Conservation (phyloP, 2,113 vertebrate genomes). For the Alethe castanea region DNA sequence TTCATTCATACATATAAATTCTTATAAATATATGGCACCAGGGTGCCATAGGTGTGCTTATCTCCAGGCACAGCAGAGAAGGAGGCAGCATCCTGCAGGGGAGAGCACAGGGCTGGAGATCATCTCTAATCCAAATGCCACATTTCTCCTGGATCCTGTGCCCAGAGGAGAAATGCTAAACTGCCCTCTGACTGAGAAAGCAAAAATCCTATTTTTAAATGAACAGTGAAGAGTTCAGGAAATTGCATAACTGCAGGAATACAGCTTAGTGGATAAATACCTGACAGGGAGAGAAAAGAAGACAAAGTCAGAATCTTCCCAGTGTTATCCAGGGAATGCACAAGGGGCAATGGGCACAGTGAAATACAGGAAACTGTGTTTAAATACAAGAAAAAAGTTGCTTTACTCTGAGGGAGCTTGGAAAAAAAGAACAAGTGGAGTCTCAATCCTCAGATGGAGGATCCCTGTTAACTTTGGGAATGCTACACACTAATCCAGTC, state of each 20-base stretch:
- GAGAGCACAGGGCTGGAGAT: background rate
- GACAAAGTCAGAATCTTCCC: background rate
- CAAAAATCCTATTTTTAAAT: background rate
- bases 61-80: background rate
- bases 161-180: background rate
- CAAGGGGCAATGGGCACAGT: background rate
- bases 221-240: background rate
- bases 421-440: background rate
- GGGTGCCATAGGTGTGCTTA: background rate
- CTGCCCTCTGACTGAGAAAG: background rate
- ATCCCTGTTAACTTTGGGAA: background rate
- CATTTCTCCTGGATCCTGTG: background rate
- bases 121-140: background rate
- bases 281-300: background rate
- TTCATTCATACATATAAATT: too few species aligned
- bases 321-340: background rate
- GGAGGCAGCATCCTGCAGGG: background rate
- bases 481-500: background rate
- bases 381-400: background rate
- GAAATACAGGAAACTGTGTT: background rate
- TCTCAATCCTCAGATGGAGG: background rate
- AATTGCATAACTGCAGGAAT: background rate
- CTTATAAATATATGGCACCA: background rate
- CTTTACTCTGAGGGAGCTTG: background rate
- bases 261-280: background rate